Evolutionary conservation across 2,113 vertebrate genomes (phyloP), one percentile per base, ranked within the genome.

Genomic region (Pycnonotus jocosus): DNA sequence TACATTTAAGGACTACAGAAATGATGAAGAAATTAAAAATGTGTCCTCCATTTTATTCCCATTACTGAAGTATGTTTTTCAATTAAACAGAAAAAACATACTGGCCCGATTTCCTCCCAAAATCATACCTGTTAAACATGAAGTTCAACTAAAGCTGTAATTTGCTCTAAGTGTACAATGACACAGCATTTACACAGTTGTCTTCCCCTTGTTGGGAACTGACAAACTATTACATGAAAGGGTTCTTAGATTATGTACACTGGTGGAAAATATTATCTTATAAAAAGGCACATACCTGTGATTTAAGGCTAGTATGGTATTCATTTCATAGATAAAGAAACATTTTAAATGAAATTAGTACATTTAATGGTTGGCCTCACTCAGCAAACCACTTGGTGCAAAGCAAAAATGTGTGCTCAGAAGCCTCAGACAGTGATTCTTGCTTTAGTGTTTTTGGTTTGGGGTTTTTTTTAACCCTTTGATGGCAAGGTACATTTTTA

Each of bases 281-380:
- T 96, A 97, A 98, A 97, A 99, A 99, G 99, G 99, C 99, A 99
- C 99, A 94, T 97, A 97, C 96, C 97, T 97, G 98, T 97, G 96
- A 98, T 95, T 98, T 98, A 98, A 99, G 98, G 98, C 98, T 98
- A 98, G 96, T 97, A 95, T 1, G 96, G 98, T 96, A 97, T 95
- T 95, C 82, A 84, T 97, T 97, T 97, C 78, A 83, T 58, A 95
- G 31, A 96, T 84, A 97, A 93, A 96, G 86, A 96, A 96, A 93
- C 68, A 92, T 93, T 90, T 95, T 92, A 97, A 95, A 91, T 86
- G 74, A 87, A 94, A 95, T 96, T 90, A 95, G 66, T 95, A 96
- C 78, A 93, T 91, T 73, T 69, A 71, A 74, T 92, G 91, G 86
- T 78, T 92, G 81, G 88, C 93, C 69, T 92, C 33, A 53, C 21